These are phyloP conservation scores for Hemitrygon akajei DNA, from an alignment of 2,797 vertebrate species.

Conservation along the genomic window DNA sequence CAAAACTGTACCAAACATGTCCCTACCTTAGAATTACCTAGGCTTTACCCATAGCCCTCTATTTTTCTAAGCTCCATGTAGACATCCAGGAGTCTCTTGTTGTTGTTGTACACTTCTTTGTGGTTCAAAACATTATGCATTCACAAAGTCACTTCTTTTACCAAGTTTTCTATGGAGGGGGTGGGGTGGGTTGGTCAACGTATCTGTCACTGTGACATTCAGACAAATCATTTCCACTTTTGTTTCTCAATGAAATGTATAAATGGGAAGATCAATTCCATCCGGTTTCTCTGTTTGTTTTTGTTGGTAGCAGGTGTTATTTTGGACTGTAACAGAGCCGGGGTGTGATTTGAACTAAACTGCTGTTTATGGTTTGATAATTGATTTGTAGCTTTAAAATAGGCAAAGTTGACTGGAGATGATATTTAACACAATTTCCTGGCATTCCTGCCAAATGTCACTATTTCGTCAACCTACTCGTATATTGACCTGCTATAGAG, in stretches of 20 bases:
- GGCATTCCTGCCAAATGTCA: neutral
- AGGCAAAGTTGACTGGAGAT: neutral
- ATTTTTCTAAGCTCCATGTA: too few species aligned
- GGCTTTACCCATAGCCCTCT: too few species aligned
- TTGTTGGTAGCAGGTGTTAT: neutral
- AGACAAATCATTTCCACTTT: neutral
- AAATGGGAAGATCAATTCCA: constrained; percentile 4
- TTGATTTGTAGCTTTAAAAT: neutral
- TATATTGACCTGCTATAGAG: neutral
- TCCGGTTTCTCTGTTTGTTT: neutral
- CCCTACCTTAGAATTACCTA: too few species aligned
- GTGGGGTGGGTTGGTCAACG: neutral
- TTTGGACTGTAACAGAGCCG: neutral
- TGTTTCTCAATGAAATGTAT: neutral
- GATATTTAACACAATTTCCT: neutral
- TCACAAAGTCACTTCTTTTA: neutral
- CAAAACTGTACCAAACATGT: too few species aligned
- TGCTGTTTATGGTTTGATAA: neutral
- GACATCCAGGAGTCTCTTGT: too few species aligned
- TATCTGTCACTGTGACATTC: neutral
- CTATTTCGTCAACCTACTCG: neutral
- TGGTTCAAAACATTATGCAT: neutral
- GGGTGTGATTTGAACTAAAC: constrained; percentile 28
- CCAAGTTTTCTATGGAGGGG: neutral
- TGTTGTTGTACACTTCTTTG: neutral